phyloP scores from a whole-genome alignment of 2,113 vertebrate species.

The Parus major region DNA sequence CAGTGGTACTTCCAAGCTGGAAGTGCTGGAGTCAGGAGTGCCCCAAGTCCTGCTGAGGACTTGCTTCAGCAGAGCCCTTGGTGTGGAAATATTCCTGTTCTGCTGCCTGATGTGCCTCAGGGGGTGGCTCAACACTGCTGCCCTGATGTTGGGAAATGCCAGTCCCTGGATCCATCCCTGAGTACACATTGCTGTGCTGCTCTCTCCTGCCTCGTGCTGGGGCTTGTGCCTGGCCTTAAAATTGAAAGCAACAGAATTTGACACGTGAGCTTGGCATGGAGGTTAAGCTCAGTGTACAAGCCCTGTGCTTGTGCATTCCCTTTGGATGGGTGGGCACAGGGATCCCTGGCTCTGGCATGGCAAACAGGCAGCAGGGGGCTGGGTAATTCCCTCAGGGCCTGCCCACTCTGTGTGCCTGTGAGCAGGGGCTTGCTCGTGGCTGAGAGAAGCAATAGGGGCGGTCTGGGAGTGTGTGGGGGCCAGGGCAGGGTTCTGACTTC shows the following conservation, averaged over 20 bases:
- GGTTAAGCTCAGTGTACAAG: neutral
- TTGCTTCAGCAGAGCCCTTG: neutral
- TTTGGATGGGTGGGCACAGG: neutral
- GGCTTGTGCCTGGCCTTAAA: neutral
- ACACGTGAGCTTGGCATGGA: neutral
- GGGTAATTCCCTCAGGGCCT: accelerated
- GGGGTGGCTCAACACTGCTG: neutral
- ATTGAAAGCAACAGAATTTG: neutral
- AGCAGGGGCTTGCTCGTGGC: neutral
- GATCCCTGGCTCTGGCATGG: neutral
- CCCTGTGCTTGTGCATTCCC: neutral
- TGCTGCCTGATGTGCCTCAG: neutral
- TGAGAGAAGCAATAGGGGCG: neutral
- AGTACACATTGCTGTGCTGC: neutral
- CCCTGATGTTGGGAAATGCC: neutral
- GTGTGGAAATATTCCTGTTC: neutral
- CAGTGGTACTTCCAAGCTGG: neutral
- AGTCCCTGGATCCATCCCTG: neutral
- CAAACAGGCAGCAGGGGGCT: accelerated
- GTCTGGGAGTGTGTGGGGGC: neutral
- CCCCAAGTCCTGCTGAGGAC: neutral
- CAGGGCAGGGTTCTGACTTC: neutral
- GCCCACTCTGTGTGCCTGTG: neutral
- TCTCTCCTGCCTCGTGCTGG: neutral
- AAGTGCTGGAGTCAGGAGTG: neutral